Percentiles rank a stretch among this genome's conserved stretches.
phyloP scores from a whole-genome alignment of 1,140 invertebrate genomes.

The Helicoverpa zea region DNA sequence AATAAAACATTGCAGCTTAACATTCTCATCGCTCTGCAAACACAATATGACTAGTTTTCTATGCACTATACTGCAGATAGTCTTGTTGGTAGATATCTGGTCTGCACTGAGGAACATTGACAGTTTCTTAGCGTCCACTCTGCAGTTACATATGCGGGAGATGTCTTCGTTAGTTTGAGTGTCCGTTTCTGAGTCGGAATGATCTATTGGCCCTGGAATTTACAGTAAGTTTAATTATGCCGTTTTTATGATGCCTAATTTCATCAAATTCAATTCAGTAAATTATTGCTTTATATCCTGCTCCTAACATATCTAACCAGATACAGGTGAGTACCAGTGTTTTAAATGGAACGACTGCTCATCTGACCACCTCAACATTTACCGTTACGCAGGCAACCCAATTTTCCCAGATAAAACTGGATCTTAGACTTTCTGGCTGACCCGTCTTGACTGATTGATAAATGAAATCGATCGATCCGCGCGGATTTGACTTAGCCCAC shows the following conservation, averaged over 20 bases:
- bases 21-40: slow-evolving; percentile 80
- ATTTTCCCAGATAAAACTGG: too few species aligned
- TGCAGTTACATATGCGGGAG: slow-evolving; percentile 71
- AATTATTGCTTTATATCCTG: neutral
- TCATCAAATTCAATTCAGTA: too few species aligned
- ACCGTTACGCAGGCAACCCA: too few species aligned
- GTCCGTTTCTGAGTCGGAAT: slow-evolving; percentile 82
- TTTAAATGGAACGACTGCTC: too few species aligned
- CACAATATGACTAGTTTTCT: slow-evolving; percentile 79
- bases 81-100: slow-evolving; percentile 77
- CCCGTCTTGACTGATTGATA: too few species aligned
- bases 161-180: slow-evolving; percentile 75
- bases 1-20: slow-evolving; percentile 84
- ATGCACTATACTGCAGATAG: slow-evolving; percentile 81
- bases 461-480: too few species aligned
- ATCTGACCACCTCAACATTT: too few species aligned
- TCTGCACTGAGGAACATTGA: slow-evolving; percentile 83
- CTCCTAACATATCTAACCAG: too few species aligned
- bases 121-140: slow-evolving; percentile 83
- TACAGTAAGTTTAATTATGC: neutral
- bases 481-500: too few species aligned
- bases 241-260: too few species aligned
- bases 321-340: too few species aligned
- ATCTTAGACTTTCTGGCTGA: too few species aligned
- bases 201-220: slow-evolving; percentile 76